Conservation (phyloP, 2,113 vertebrate species). For the Zootoca vivipara region DNA sequence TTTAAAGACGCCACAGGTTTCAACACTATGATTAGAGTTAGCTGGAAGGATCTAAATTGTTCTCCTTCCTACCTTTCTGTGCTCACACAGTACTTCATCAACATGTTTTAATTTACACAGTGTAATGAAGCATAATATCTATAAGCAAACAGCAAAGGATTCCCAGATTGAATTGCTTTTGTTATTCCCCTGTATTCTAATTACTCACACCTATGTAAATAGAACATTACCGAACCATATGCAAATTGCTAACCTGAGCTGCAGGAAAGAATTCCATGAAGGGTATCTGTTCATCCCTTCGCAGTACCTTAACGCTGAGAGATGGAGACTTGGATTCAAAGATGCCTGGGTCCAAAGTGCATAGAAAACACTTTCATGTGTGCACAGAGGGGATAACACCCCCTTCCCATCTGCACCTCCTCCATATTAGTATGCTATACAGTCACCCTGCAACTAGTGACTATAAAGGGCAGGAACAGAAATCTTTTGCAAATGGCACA, state of each 20-base stretch:
- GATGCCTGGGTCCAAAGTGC: neutral
- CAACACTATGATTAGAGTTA: neutral
- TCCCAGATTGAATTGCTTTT: conserved; percentile 7
- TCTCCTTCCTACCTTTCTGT: neutral
- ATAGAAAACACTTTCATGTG: neutral
- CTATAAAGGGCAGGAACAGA: neutral
- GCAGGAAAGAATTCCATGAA: neutral
- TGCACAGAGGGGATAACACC: neutral
- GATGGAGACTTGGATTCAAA: neutral
- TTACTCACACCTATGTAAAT: neutral
- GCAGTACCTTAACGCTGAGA: neutral
- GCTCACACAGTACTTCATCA: neutral
- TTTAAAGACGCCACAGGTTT: rapidly evolving
- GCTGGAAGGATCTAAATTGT: neutral
- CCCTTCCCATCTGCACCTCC: neutral
- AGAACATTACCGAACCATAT: neutral
- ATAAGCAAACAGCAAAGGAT: conserved; percentile 25
- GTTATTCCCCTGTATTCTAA: neutral
- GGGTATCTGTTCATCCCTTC: neutral
- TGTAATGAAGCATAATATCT: conserved; percentile 35
- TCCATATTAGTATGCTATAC: neutral
- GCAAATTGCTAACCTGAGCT: neutral
- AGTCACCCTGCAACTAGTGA: neutral
- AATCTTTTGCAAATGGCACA: neutral
- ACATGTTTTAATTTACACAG: conserved; percentile 6